Evolutionary conservation across 2,113 vertebrate species (phyloP).

Genomic region (Burhinus oedicnemus): DNA sequence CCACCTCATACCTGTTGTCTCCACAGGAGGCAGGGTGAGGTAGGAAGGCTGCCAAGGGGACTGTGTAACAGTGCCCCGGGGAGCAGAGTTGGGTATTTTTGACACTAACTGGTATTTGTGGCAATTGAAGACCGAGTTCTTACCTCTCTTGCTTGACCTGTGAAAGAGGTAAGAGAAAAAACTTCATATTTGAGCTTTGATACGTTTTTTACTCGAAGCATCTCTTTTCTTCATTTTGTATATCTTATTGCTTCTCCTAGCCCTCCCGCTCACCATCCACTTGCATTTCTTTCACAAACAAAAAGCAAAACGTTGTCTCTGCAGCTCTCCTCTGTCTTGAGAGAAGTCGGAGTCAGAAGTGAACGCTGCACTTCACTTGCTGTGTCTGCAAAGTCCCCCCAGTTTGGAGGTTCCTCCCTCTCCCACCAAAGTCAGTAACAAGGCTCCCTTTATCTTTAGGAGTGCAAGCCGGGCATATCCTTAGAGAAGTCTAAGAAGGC

Average conservation of each 20-base stretch:
- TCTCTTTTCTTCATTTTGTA: neutral
- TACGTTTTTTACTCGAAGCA: neutral
- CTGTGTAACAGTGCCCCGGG: rapidly evolving
- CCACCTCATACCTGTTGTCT: neutral
- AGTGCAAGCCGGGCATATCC: neutral
- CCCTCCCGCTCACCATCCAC: neutral
- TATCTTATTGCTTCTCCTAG: neutral
- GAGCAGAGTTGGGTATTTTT: neutral
- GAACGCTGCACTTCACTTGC: neutral
- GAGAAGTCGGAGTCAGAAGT: neutral
- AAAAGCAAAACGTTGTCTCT: neutral
- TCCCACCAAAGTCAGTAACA: neutral
- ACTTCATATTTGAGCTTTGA: neutral
- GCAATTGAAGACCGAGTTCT: neutral
- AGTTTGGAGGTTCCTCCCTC: neutral
- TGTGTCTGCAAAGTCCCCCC: neutral
- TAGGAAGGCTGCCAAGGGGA: neutral
- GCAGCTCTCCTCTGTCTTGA: neutral
- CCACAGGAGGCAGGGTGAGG: neutral
- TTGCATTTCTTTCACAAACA: neutral
- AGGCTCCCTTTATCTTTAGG: neutral
- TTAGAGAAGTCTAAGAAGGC: neutral
- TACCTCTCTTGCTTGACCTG: neutral
- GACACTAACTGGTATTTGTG: neutral
- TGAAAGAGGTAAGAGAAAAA: neutral